Evolutionary conservation across 2,888 invertebrate genomes (phyloP), one percentile per base, ranked within the genome.

Genomic region (Microchrysa polita): DNA sequence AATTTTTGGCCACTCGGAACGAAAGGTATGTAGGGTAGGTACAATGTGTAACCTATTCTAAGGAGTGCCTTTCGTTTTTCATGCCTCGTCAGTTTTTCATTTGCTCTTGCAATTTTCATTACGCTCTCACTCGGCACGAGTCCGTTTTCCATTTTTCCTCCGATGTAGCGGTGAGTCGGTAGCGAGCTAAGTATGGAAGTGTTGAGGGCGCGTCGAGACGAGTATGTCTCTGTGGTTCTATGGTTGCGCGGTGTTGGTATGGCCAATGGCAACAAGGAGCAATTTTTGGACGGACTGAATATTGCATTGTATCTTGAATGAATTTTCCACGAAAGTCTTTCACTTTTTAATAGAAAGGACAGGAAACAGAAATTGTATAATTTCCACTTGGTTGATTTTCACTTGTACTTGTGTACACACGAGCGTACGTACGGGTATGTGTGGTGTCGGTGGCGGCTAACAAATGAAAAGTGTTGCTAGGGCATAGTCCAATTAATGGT

Each of bases 341-440:
- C 48, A 48, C 48, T n/a, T n/a, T 12, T 4, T 7, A 12, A 48
- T 48, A n/a, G 48, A 48, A 34, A 34, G 55, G 55, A 59, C 59
- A 34, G 61, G 40, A 40, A 40, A 23, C 10, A 16, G 61, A 61
- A 61, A 61, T 40, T 61, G 18, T 61, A 61, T 61, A 61, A 61
- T 61, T 61, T 61, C 61, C 61, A 40, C 40, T 61, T 61, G 34
- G 40, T 1, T n/a, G 40, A 61, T 40, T 61, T 61, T 18, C 12
- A 16, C 61, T n/a, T n/a, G 14, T n/a, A 48, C 48, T 48, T 48
- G 12, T 12, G 48, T n/a, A n/a, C n/a, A 42, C 42, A 9, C 42
- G 42, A 42, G 12, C 12, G 42, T 42, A 42, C 42, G 12, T n/a
- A n/a, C n/a, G n/a, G n/a, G n/a, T n/a, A 42, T 42, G 42, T 7